Evolutionary conservation across 1,140 invertebrate species (phyloP), one percentile per base, ranked within the genome.

Genomic region (Monomorium pharaonis): DNA sequence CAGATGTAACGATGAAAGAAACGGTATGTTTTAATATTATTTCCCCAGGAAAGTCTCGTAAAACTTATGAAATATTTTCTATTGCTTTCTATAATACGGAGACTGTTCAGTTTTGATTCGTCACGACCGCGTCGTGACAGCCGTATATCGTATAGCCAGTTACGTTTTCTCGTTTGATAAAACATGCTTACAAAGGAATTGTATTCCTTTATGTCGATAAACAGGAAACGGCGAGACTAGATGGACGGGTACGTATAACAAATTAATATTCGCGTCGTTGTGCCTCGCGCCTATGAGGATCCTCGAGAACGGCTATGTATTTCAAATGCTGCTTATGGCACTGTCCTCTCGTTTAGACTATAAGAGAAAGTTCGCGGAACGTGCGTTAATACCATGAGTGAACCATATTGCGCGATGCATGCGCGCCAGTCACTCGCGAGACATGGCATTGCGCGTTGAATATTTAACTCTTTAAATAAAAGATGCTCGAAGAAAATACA

Each of bases 291-390:
- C 44, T 62, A 44, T 33, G 51, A 83, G 33, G 54, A 84, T 86
- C 74, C 88, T 89, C 88, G 85, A 60, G 63, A 54, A 47, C 85
- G 58, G 33, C 87, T 78, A 54, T 86, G 72, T 72, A 63, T 89
- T 78, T 63, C 33, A 76, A 89, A 89, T 54, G 87, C 58, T 30
- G 44, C 24, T 81, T 72, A 54, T 88, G 83, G 70, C 70, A 67
- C 47, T 58, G 76, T 63, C 37, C 37, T 86, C 56, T 60, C 87
- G 78, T 84, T 78, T 67, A 67, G 37, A 67, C 49, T 51, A 74
- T 60, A 77, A 86, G 88, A 89, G 88, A 89, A 89, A 89, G 88
- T 89, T 37, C 72, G 83, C 9, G 42, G 77, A 54, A 69, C 67
- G 72, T 88, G 60, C 84, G 47, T 89, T 84, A 86, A 86, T 51